Base-by-base conservation (phyloP, 2,888 invertebrate genomes). In the Orthosia incerta region DNA sequence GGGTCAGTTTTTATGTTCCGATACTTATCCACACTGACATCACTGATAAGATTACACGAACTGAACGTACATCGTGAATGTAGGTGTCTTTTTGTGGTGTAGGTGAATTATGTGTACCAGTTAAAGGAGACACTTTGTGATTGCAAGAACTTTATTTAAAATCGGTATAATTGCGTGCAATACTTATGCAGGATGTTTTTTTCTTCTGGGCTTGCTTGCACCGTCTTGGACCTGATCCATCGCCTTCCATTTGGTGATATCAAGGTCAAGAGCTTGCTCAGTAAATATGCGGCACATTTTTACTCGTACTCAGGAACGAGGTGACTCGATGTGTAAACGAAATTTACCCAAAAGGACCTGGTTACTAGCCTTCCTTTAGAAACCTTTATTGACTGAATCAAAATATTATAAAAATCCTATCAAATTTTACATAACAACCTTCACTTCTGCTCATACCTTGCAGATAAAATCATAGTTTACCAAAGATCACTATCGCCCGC, bases 401-500 rank as follows among this genome's bases (percentile, higher is more conserved):
- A 46, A 48, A 26, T 66, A 48, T 56, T 15, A 39, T 39, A 20
- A n/a, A 56, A 13, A 7, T 46, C 9, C 5, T 50, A 16, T 12
- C 3, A 39, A 39, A 16, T 64, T 75, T 71, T 72, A 65, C 61
- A 55, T 71, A 57, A 20, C 23, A 59, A 53, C 66, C 67, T 74
- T 71, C 61, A 79, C 63, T 78, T 63, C 67, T 78, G 59, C 57
- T 12, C n/a, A 67, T 46, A 64, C 55, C 15, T 18, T 9, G 26
- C 67, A 11, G 69, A 73, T 76, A 66, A 60, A 20, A 71, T 60
- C 23, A 23, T 15, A n/a, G 48, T 78, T 50, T 46, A 57, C 62
- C 57, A 67, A 63, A 77, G 79, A 81, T 82, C 70, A 51, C 57
- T 76, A 79, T 79, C 77, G 31, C 4, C 51, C 50, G 65, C 69